Base-by-base conservation (phyloP, 1,140 invertebrate species). In the Probaryconus sp. region DNA sequence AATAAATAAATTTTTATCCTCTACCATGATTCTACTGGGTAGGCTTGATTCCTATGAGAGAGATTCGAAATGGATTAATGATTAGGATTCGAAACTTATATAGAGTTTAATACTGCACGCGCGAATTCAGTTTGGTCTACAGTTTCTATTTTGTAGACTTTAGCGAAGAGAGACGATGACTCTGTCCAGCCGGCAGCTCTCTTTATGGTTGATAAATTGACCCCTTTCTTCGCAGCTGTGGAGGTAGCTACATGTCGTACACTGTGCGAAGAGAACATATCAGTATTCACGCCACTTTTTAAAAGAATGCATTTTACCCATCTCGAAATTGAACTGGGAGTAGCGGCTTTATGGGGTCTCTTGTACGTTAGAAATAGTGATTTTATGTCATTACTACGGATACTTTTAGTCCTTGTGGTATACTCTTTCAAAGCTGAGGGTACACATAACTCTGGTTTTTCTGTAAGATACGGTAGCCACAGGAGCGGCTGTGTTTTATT, bases 161-260 rank as follows among this genome's bases (percentile, higher is more conserved):
- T 40, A 18, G 77, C 70, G 42, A 80, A 77, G 0, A 53, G 60
- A 11, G 58, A 24, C 1, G 76, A 80, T 5, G 71, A 35, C 10
- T 50, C 30, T 7, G 74, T 56, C 77, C 74, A 77, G 2, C 78
- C 76, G 0, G 65, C 73, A 14, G 76, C 37, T 48, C 60, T 67
- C 3, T 65, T 21, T 18, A 79, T 77, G 2, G 31, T n/a, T 26
- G 77, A 51, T 5, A 64, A 16, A 16, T 26, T 38, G 3, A 50
- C 24, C 14, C 45, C 61, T 2, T 28, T 58, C 3, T 61, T 33
- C 1, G 10, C 1, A 13, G 45, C 69, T 3, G 61, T 43, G 1
- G 61, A 72, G 0, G 50, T 72, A 1, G 50, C 30, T 20, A 21
- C 68, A 43, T 64, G 58, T 10, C 58, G 11, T 14, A 26, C 51